phyloP scores from a whole-genome alignment of 2,113 vertebrate genomes.

The Oryzias celebensis region DNA sequence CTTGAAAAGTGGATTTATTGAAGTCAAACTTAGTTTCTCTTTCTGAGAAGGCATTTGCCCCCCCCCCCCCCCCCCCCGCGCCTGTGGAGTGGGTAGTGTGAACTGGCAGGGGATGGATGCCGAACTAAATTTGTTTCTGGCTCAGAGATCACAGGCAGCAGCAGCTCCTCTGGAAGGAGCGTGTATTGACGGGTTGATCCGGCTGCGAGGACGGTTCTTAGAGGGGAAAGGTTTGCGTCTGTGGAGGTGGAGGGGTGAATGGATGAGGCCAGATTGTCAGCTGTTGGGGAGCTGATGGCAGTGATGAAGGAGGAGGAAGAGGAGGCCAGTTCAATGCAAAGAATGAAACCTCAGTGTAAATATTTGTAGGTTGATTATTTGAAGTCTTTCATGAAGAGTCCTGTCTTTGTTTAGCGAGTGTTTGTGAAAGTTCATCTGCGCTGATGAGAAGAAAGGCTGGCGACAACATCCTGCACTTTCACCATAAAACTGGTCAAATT shows the following conservation, averaged over 20 bases:
- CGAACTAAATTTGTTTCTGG: slow-evolving; percentile 46
- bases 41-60: slow-evolving; percentile 12
- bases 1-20: no score
- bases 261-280: slow-evolving; percentile 37
- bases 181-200: slow-evolving; percentile 23
- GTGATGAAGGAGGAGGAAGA: slow-evolving; percentile 10
- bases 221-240: slow-evolving; percentile 15
- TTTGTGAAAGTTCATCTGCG: no score
- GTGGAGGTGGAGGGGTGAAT: slow-evolving; percentile 11
- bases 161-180: slow-evolving; percentile 15
- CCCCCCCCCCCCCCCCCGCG: slow-evolving; percentile 40
- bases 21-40: neutral
- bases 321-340: neutral
- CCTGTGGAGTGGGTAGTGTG: slow-evolving; percentile 37
- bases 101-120: slow-evolving; percentile 26
- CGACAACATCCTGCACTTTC: no score
- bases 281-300: slow-evolving; percentile 14
- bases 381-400: no score
- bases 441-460: no score
- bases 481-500: no score
- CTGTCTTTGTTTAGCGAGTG: no score
- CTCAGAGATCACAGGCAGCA: slow-evolving; percentile 56
- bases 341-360: neutral
- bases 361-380: slow-evolving; percentile 4
- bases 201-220: slow-evolving; percentile 32